A percentile compares a stretch with the other conserved stretches of the same genome.
These are phyloP conservation scores for Acridotheres tristis DNA, from an alignment of 2,797 vertebrate genomes.

Conservation along the genomic window DNA sequence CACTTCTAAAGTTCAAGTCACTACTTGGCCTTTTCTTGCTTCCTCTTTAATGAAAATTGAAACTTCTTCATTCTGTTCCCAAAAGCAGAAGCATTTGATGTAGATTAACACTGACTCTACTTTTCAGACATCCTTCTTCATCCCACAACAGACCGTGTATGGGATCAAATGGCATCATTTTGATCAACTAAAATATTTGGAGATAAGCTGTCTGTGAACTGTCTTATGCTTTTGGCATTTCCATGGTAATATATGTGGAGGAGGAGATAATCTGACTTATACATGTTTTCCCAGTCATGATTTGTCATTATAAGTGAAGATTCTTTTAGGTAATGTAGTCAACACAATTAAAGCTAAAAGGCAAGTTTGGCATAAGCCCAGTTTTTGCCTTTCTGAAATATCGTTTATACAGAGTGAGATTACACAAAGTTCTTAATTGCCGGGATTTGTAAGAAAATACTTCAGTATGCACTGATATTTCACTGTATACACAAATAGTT, in stretches of 20 bases:
- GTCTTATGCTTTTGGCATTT: neutral
- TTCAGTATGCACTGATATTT: neutral
- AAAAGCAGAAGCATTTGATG: neutral
- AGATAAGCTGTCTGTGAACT: neutral
- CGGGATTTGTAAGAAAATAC: neutral
- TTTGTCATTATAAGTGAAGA: neutral
- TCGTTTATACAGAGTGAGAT: neutral
- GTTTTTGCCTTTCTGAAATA: neutral
- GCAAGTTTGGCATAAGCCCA: neutral
- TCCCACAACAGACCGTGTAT: neutral
- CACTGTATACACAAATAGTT: fast-evolving
- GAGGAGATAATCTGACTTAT: neutral
- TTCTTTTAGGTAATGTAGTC: neutral
- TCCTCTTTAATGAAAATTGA: neutral
- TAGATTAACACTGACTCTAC: neutral
- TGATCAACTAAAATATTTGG: neutral
- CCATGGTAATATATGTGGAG: neutral
- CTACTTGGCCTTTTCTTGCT: neutral
- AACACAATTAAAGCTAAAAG: neutral
- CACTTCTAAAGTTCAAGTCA: neutral
- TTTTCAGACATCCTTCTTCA: neutral
- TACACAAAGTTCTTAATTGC: neutral
- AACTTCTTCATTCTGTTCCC: neutral
- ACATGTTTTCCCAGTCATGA: neutral
- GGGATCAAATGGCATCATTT: neutral